Conservation (phyloP, 2,113 vertebrate genomes). For the Erythrocercus mccallii region DNA sequence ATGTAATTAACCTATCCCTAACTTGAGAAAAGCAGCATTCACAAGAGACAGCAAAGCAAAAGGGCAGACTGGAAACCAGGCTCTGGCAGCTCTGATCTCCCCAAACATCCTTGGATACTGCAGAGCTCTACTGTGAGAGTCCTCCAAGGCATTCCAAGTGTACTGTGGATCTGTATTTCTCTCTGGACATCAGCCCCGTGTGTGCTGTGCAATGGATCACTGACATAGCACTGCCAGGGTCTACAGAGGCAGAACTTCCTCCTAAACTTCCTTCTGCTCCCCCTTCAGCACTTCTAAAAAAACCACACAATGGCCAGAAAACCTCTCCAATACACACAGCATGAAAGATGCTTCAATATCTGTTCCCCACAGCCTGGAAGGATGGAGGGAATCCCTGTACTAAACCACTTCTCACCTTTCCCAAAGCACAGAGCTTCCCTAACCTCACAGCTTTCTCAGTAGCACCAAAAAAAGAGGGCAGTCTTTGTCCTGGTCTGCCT, state of each 20-base stretch:
- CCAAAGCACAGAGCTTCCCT: not conserved
- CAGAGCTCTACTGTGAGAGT: not conserved
- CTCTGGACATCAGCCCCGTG: not conserved
- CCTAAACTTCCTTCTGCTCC: not conserved
- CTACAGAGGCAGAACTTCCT: not conserved
- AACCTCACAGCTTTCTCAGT: not conserved
- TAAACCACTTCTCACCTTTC: not conserved
- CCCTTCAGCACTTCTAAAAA: not conserved
- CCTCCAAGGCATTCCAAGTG: not conserved
- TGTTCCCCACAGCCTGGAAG: too few species aligned
- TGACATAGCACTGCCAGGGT: not conserved
- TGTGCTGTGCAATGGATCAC: not conserved
- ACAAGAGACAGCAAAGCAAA: not conserved
- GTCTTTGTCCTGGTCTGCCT: not conserved
- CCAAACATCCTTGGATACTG: not conserved
- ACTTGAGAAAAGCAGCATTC: not conserved
- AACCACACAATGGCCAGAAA: not conserved
- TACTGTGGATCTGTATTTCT: not conserved
- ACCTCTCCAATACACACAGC: accelerated
- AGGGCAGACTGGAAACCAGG: not conserved
- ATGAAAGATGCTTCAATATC: not conserved
- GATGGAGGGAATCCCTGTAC: not conserved
- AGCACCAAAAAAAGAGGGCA: not conserved
- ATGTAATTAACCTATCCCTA: not conserved
- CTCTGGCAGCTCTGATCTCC: not conserved